Conservation (phyloP, 2,113 vertebrate genomes). For the Pangasianodon hypophthalmus region DNA sequence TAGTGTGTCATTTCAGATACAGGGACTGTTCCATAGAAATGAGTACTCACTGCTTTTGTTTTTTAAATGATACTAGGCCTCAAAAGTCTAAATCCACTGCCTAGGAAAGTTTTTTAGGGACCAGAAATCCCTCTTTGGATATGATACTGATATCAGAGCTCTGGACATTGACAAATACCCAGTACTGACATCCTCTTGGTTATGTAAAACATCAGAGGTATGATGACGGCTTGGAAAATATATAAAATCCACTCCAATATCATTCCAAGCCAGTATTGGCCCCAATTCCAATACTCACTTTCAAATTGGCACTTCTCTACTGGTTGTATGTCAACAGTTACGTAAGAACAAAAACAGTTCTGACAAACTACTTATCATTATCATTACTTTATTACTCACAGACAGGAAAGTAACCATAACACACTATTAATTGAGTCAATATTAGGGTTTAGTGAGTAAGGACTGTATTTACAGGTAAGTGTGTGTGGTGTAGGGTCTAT, state of each 20-base stretch:
- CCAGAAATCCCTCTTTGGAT: not conserved
- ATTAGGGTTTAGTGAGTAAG: not conserved
- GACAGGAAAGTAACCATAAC: not conserved
- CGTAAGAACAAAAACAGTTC: not conserved
- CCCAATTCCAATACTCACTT: not conserved
- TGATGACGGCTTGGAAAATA: not conserved
- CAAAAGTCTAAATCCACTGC: not conserved
- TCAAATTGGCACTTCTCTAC: not conserved
- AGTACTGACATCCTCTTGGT: not conserved
- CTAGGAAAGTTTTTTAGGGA: not conserved
- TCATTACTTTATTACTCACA: not conserved
- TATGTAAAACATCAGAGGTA: not conserved
- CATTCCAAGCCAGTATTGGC: not conserved
- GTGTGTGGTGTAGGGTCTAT: not conserved
- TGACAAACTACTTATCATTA: not conserved
- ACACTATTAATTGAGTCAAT: not conserved
- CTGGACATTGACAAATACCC: not conserved
- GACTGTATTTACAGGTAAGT: not conserved
- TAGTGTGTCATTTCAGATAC: not conserved
- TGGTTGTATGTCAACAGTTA: not conserved
- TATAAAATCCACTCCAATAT: not conserved
- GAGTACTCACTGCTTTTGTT: not conserved
- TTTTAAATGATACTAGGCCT: too few relatives aligned
- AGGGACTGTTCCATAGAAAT: not conserved
- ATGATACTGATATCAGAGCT: not conserved